Conservation (phyloP, 2,888 invertebrate species). For the Leptodirus hochenwartii region DNA sequence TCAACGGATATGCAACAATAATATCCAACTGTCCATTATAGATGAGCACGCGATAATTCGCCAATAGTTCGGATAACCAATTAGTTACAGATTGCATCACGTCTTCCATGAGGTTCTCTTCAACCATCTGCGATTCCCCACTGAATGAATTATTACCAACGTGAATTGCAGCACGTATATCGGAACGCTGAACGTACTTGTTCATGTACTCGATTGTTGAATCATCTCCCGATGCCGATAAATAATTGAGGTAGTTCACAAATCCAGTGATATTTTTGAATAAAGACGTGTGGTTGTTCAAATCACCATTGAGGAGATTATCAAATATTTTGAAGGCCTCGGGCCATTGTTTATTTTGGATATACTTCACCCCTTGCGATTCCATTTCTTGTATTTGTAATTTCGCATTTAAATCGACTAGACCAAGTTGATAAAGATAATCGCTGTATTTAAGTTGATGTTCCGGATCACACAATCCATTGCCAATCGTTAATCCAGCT, state of each 20-base stretch:
- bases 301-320: constrained; percentile 48
- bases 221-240: constrained; percentile 38
- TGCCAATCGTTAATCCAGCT: constrained; percentile 57
- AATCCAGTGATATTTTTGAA: constrained; percentile 63
- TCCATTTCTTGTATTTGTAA: constrained; percentile 41
- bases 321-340: constrained; percentile 60
- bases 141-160: constrained; percentile 65
- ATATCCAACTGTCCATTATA: constrained; percentile 87
- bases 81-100: constrained; percentile 66
- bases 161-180: constrained; percentile 57
- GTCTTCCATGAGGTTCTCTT: constrained; percentile 51
- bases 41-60: constrained; percentile 52
- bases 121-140: constrained; percentile 41
- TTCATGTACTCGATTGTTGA: constrained; percentile 33
- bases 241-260: constrained; percentile 54
- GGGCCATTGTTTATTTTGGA: constrained; percentile 41
- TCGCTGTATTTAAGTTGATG: constrained; percentile 62
- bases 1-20: constrained; percentile 75
- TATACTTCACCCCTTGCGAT: constrained; percentile 35
- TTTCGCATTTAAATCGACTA: constrained; percentile 45
- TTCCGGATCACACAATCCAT: constrained; percentile 61
- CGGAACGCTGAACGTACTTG: constrained; percentile 40
- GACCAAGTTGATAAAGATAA: constrained; percentile 61
- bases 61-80: constrained; percentile 48
- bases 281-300: constrained; percentile 35